Evolutionary conservation across 2,797 vertebrate species (phyloP), one percentile per base, ranked within the genome.

Genomic region (Neosilurus hyrtlii): DNA sequence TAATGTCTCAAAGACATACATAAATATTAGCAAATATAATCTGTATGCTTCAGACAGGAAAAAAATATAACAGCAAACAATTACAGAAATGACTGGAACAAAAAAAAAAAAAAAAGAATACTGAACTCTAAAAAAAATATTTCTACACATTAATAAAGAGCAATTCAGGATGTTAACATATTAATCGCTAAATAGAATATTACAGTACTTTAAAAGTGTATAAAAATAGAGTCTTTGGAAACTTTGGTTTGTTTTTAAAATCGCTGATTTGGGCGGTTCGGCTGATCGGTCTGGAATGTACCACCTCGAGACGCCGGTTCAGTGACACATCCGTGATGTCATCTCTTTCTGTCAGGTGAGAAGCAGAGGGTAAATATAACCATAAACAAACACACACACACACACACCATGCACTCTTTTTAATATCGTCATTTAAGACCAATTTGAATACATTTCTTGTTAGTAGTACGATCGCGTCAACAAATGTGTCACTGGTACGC

Each of bases 241-340:
- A 88, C 90, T 92, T 89, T 89, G 85, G 88, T 91, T 90, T 18
- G 84, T 86, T 84, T 80, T 37, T 75, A 86, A 90, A 90, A 87
- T 91, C 84, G 84, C 88, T 82, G 67, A 83, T 84, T 75, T 82
- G 88, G 89, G 90, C 89, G 89, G 91, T 89, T 88, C 88, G 10
- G 82, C 83, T 86, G 5, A 80, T 84, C 84, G 8, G 52, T 79
- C 24, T 80, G 86, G 49, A 81, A 30, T n/a, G 37, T 52, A 80
- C 77, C 86, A 82, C 82, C 79, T 83, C 18, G 24, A 9, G 70
- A 22, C 3, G 74, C 76, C 52, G 5, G 56, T 85, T 97, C 93
- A 99, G 93, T 97, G 97, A 93, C 97, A 99, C 95, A 99, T 96
- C 89, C 95, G 94, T 24, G 95, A 91, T 0, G 97, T 99, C 97